A percentile compares a stretch with the other conserved stretches of the same genome.
These are phyloP conservation scores for Macrophya annulata DNA, from an alignment of 2,888 invertebrate species.

Conservation along the genomic window DNA sequence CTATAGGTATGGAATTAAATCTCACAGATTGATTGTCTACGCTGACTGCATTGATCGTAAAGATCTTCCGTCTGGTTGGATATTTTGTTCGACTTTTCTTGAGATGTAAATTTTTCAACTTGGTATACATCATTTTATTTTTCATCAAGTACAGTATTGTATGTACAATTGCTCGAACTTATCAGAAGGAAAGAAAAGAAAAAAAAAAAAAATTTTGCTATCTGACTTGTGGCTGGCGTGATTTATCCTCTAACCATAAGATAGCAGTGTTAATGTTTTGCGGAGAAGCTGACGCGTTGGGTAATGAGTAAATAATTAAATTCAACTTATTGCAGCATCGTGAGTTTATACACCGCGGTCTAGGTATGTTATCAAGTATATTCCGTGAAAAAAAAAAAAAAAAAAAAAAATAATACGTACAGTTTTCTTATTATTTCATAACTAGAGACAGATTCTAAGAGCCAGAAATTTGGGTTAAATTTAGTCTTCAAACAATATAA, in stretches of 20 bases:
- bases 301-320: slow-evolving; percentile 18
- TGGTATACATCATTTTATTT: background rate
- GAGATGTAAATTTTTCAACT: background rate
- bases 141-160: background rate
- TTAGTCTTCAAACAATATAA: background rate
- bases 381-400: background rate
- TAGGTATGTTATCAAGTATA: background rate
- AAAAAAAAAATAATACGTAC: background rate
- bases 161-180: background rate
- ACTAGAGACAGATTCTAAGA: background rate
- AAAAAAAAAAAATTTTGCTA: slow-evolving; percentile 4
- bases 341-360: background rate
- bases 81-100: background rate
- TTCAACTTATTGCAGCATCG: background rate
- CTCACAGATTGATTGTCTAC: no score
- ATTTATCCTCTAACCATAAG: background rate
- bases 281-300: background rate
- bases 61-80: no score
- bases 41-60: no score
- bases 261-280: background rate
- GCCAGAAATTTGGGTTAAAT: background rate
- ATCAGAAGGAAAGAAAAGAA: background rate
- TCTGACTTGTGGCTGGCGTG: slow-evolving; percentile 19
- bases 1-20: no score
- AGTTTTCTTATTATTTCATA: slow-evolving; percentile 1